A percentile compares a stretch with the other conserved stretches of the same genome.
These are phyloP conservation scores for Agrochola circellaris DNA, from an alignment of 2,888 invertebrate species.

Conservation along the genomic window DNA sequence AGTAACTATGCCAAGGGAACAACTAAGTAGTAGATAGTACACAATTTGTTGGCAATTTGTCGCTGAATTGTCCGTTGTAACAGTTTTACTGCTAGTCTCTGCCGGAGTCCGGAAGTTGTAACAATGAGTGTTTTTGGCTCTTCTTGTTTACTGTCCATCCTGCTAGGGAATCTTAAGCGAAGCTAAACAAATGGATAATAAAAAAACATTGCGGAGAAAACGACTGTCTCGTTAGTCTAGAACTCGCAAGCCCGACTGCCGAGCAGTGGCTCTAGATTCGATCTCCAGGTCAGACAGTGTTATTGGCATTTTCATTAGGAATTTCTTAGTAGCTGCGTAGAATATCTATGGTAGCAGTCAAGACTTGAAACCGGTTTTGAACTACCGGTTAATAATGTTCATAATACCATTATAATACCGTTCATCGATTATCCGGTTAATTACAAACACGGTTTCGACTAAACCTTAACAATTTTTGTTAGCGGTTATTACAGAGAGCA, in stretches of 20 bases:
- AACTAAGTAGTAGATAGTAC: not conserved
- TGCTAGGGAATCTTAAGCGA: not conserved
- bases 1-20: not conserved
- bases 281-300: not conserved
- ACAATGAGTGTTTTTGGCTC: constrained; percentile 35
- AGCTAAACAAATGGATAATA: not conserved
- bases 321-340: not conserved
- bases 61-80: constrained; percentile 19
- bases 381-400: no score
- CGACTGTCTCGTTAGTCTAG: not conserved
- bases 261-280: not conserved
- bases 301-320: not conserved
- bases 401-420: no score
- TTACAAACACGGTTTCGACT: no score
- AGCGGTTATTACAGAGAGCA: no score
- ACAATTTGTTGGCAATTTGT: not conserved
- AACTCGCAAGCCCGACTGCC: not conserved
- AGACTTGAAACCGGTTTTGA: no score
- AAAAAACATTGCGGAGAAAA: not conserved
- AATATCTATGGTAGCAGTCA: no score
- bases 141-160: constrained; percentile 7
- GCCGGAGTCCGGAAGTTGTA: constrained; percentile 29
- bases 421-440: no score
- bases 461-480: no score
- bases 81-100: constrained; percentile 9